phyloP scores from a whole-genome alignment of 2,797 vertebrate species.

The Knipowitschia caucasica region DNA sequence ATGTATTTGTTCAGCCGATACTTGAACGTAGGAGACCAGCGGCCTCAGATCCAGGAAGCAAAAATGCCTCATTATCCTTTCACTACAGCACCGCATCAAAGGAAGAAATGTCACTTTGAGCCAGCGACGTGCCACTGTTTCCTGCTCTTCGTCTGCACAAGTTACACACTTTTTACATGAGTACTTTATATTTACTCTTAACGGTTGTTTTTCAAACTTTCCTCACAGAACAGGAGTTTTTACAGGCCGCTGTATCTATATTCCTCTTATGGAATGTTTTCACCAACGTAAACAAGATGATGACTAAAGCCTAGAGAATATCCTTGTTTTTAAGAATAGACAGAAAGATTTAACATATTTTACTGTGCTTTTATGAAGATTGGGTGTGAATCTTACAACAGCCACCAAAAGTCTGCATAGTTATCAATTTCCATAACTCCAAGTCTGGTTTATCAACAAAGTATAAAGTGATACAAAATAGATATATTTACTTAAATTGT shows the following conservation, averaged over 20 bases:
- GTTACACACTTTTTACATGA: not conserved
- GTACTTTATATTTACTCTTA: conserved; percentile 6
- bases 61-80: conserved; percentile 12
- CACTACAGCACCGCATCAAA: conserved; percentile 3
- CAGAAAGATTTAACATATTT: too few relatives aligned
- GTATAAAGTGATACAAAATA: too few relatives aligned
- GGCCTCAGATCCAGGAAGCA: conserved; percentile 24
- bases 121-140: not conserved
- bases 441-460: too few relatives aligned
- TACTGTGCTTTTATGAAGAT: too few relatives aligned
- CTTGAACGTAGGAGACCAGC: conserved; percentile 20
- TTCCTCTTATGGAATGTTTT: not conserved
- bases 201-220: not conserved
- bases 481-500: too few relatives aligned
- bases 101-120: conserved; percentile 1
- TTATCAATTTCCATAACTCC: too few relatives aligned
- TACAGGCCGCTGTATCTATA: not conserved
- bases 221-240: not conserved
- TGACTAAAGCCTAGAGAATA: not conserved
- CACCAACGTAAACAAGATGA: not conserved
- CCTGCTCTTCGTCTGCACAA: conserved; percentile 1
- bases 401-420: too few relatives aligned
- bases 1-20: conserved; percentile 36
- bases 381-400: too few relatives aligned
- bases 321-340: not conserved